phyloP scores from a whole-genome alignment of 2,888 invertebrate genomes.

The Agrotis exclamationis region DNA sequence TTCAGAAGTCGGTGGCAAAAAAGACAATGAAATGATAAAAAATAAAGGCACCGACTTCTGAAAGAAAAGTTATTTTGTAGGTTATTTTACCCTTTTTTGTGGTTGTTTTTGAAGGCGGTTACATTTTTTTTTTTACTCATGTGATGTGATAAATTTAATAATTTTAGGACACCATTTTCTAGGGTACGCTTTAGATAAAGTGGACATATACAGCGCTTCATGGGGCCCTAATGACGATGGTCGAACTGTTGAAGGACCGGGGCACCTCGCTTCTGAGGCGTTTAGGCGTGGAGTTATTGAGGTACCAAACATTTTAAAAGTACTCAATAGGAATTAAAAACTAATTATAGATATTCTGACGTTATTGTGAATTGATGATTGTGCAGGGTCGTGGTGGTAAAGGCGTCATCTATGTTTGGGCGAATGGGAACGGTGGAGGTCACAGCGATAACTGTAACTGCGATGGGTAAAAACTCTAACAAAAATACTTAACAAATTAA shows the following conservation, averaged over 20 bases:
- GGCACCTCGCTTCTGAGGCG: conserved; percentile 94
- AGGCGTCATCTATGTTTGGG: conserved; percentile 97
- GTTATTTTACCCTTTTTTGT: too few relatives aligned
- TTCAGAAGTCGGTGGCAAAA: too few relatives aligned
- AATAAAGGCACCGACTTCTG: too few relatives aligned
- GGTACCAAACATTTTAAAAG: conserved; percentile 82
- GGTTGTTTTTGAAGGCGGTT: too few relatives aligned
- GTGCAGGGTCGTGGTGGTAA: conserved; percentile 94
- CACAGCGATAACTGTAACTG: conserved; percentile 97
- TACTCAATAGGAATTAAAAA: not conserved
- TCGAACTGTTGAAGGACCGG: conserved; percentile 96
- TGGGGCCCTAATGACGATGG: conserved; percentile 99
- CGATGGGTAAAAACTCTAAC: conserved; percentile 94
- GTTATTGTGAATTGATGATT: conserved; percentile 14
- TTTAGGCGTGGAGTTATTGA: conserved; percentile 94
- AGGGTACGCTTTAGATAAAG: conserved; percentile 93
- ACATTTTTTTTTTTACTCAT: too few relatives aligned
- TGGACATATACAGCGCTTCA: conserved; percentile 98
- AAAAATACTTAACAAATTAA: not conserved
- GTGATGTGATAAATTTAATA: too few relatives aligned
- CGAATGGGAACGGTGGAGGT: conserved; percentile 97
- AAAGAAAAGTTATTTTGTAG: too few relatives aligned
- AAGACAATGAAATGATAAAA: too few relatives aligned
- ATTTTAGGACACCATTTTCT: not conserved
- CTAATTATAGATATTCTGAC: too few relatives aligned